phyloP scores from a whole-genome alignment of 2,113 vertebrate species.

The Phyllostomus hastatus region DNA sequence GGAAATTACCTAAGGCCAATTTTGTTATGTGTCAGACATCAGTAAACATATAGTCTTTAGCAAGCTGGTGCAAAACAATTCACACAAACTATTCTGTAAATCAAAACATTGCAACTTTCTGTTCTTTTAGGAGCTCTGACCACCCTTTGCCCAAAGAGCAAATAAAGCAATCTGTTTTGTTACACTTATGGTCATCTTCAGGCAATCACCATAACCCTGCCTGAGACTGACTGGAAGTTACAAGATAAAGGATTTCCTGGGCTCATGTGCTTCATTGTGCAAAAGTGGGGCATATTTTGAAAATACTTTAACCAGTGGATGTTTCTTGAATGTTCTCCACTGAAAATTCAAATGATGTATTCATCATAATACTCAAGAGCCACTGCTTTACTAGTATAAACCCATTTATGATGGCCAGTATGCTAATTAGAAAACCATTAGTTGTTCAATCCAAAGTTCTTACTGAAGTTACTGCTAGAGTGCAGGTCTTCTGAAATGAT shows the following conservation, averaged over 20 bases:
- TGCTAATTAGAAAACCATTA: neutral
- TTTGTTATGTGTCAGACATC: neutral
- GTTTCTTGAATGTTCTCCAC: neutral
- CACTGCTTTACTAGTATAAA: neutral
- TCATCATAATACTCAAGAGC: neutral
- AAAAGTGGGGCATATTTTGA: neutral
- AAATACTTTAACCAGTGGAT: neutral
- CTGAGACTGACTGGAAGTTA: neutral
- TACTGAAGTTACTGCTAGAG: neutral
- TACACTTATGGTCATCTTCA: neutral
- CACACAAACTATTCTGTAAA: neutral
- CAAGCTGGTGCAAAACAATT: neutral
- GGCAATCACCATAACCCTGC: neutral
- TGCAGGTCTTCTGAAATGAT: neutral
- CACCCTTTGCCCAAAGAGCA: neutral
- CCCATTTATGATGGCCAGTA: neutral
- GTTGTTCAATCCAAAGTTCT: neutral
- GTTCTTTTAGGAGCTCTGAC: neutral
- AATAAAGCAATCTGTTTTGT: neutral
- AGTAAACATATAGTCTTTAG: neutral
- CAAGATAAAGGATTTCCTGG: neutral
- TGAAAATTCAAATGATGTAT: neutral
- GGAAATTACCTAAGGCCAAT: neutral
- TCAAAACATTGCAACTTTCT: neutral
- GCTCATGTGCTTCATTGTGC: neutral